Conservation (phyloP, 2,888 invertebrate genomes). For the Pyrgus malvae region DNA sequence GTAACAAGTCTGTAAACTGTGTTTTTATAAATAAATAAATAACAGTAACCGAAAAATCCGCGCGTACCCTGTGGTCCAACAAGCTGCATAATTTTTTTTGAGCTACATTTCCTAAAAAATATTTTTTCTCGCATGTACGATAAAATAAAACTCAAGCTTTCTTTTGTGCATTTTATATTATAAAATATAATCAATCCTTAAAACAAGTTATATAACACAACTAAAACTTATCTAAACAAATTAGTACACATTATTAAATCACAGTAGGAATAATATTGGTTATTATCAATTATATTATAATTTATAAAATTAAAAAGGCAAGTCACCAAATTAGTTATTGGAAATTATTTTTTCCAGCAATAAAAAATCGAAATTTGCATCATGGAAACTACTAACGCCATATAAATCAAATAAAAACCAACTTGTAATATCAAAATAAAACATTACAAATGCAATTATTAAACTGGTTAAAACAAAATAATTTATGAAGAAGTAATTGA, state of each 20-base stretch:
- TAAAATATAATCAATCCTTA: neutral
- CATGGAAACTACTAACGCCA: neutral
- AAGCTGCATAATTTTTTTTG: too few relatives aligned
- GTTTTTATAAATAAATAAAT: too few relatives aligned
- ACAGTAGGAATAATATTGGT: slow-evolving; percentile 4
- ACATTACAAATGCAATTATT: neutral
- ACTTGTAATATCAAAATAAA: neutral
- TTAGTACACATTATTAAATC: neutral
- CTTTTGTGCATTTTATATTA: neutral
- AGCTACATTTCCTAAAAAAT: too few relatives aligned
- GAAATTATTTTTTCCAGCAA: neutral
- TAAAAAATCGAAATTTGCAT: neutral
- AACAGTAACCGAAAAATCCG: too few relatives aligned
- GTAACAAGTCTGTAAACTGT: too few relatives aligned
- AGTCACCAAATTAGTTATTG: neutral
- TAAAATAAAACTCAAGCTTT: too few relatives aligned
- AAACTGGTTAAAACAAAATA: neutral
- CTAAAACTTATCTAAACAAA: slow-evolving; percentile 15
- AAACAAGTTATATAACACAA: neutral
- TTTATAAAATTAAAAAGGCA: neutral
- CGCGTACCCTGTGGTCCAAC: too few relatives aligned
- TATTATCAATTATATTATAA: neutral
- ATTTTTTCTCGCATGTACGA: too few relatives aligned
- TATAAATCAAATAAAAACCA: neutral
- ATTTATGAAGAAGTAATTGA: neutral